Evolutionary conservation across 2,888 invertebrate genomes (phyloP).

Genomic region (Gnatocerus cornutus): DNA sequence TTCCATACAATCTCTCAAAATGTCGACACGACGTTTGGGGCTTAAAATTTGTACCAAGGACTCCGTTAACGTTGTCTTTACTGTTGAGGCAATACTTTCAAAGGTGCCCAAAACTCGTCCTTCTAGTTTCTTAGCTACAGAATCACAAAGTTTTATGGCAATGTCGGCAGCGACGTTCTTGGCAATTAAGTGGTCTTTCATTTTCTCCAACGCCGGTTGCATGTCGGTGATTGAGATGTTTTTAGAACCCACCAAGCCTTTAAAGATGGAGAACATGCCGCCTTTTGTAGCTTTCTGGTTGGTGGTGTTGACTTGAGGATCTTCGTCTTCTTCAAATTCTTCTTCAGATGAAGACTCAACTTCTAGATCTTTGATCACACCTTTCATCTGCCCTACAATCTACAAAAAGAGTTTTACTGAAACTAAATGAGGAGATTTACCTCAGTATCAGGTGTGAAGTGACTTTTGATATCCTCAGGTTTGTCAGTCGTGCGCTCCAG

Average conservation of each 20-base stretch:
- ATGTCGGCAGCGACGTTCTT: slow-evolving; percentile 99
- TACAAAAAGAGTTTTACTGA: slow-evolving; percentile 66
- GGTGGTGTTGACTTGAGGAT: slow-evolving; percentile 60
- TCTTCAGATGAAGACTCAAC: slow-evolving; percentile 84
- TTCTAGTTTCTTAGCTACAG: slow-evolving; percentile 90
- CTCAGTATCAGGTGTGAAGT: slow-evolving; percentile 78
- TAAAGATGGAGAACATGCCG: slow-evolving; percentile 89
- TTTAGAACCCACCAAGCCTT: slow-evolving; percentile 91
- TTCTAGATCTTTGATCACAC: slow-evolving; percentile 87
- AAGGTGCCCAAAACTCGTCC: slow-evolving; percentile 97
- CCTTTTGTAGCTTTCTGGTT: slow-evolving; percentile 61
- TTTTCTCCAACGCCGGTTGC: slow-evolving; percentile 90
- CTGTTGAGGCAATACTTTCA: slow-evolving; percentile 90
- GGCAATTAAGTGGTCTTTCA: slow-evolving; percentile 94
- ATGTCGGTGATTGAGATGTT: slow-evolving; percentile 87
- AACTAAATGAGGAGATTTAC: no score
- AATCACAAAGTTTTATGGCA: slow-evolving; percentile 93
- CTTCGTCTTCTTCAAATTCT: slow-evolving; percentile 77
- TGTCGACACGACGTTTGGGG: slow-evolving; percentile 95
- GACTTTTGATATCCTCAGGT: slow-evolving; percentile 77
- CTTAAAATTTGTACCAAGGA: slow-evolving; percentile 95
- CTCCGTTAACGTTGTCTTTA: slow-evolving; percentile 91
- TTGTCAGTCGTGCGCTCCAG: slow-evolving; percentile 88
- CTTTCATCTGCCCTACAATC: slow-evolving; percentile 90
- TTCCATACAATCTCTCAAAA: slow-evolving; percentile 95